phyloP scores from a whole-genome alignment of 2,113 vertebrate genomes.

The Elephantulus edwardii region DNA sequence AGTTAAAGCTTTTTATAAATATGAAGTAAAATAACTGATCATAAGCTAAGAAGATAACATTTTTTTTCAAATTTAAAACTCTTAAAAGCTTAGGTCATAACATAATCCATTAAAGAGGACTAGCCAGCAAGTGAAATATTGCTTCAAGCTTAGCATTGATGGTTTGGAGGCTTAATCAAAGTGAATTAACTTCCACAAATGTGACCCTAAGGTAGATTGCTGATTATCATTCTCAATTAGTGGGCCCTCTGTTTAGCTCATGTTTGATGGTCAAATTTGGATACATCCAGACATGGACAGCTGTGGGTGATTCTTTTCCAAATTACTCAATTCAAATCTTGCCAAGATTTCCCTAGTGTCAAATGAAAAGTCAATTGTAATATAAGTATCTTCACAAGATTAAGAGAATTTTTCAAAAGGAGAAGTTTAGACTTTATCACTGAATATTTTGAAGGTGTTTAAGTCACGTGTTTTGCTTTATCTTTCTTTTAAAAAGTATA shows the following conservation, averaged over 20 bases:
- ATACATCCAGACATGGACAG: constrained; percentile 43
- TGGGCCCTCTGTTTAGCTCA: constrained; percentile 50
- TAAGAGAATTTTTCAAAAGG: constrained; percentile 38
- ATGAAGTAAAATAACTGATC: constrained; percentile 5
- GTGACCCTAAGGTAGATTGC: constrained; percentile 59
- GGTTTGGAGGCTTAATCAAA: constrained; percentile 66
- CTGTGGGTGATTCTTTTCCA: constrained; percentile 65
- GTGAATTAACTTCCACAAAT: constrained; percentile 67
- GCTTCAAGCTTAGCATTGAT: constrained; percentile 13
- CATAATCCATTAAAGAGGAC: constrained; percentile 10
- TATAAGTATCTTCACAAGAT: constrained; percentile 57
- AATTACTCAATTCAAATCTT: constrained; percentile 24
- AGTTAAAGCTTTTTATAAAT: constrained; percentile 18
- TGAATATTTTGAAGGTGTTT: constrained; percentile 42
- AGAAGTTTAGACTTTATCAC: constrained; percentile 5
- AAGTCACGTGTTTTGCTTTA: not conserved
- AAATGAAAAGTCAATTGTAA: constrained; percentile 37
- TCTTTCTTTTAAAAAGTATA: not conserved
- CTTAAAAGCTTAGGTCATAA: not conserved
- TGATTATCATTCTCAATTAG: constrained; percentile 66
- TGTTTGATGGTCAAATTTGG: constrained; percentile 60
- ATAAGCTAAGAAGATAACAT: constrained; percentile 1
- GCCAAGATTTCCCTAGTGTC: constrained; percentile 62
- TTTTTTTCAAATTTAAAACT: constrained; percentile 34
- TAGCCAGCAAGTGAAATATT: constrained; percentile 5